Percentiles rank a stretch among this genome's conserved stretches.
phyloP scores from a whole-genome alignment of 2,797 vertebrate genomes.

The Enteromius mattozi region DNA sequence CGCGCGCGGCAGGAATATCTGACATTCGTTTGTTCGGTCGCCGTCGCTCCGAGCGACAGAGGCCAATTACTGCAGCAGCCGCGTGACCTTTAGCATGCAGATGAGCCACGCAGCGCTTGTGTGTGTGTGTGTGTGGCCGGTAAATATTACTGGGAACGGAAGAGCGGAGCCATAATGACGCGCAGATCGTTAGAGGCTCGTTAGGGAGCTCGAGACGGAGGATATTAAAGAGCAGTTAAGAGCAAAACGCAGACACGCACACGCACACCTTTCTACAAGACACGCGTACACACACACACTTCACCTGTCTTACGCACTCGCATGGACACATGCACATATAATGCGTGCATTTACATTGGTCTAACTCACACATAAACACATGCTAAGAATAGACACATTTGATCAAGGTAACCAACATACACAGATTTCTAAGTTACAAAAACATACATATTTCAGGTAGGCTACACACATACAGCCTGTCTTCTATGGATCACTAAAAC shows the following conservation, averaged over 20 bases:
- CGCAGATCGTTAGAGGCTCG: slow-evolving; percentile 63
- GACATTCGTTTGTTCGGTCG: slow-evolving; percentile 44
- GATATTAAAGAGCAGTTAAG: slow-evolving; percentile 65
- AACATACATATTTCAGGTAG: not conserved
- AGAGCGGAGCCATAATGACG: slow-evolving; percentile 58
- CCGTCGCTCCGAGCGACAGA: slow-evolving; percentile 52
- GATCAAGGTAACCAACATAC: not conserved
- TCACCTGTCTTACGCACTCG: not conserved
- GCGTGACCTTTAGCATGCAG: slow-evolving; percentile 64
- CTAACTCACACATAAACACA: not conserved
- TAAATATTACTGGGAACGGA: slow-evolving; percentile 57
- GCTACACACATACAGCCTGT: not conserved
- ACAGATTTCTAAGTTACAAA: not conserved
- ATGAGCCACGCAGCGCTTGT: slow-evolving; percentile 52
- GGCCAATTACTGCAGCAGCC: slow-evolving; percentile 63
- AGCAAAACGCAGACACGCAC: slow-evolving; percentile 43
- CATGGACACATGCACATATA: not conserved
- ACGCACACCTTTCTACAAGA: slow-evolving; percentile 25
- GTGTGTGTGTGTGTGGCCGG: slow-evolving; percentile 42
- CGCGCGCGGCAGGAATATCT: slow-evolving; percentile 15
- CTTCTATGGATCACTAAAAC: not conserved
- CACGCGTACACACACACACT: slow-evolving; percentile 8
- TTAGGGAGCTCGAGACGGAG: slow-evolving; percentile 55
- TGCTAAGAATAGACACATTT: not conserved
- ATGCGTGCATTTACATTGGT: not conserved